These are phyloP conservation scores for Poicephalus meyeri DNA, from an alignment of 2,113 vertebrate genomes.

Conservation along the genomic window DNA sequence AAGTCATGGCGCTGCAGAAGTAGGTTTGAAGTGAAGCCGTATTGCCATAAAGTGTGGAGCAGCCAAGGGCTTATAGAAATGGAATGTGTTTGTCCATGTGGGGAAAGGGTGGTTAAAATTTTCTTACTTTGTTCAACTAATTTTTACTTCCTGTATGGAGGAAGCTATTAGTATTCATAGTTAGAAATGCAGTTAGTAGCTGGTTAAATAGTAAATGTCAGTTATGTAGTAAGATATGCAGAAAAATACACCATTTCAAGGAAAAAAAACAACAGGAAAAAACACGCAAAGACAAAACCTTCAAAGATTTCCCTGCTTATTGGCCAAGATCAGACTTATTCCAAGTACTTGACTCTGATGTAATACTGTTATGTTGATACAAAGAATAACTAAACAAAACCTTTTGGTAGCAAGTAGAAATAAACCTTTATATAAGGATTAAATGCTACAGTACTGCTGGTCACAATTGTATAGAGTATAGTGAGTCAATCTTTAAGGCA, in stretches of 20 bases:
- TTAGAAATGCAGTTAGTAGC: background rate
- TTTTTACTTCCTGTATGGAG: background rate
- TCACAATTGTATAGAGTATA: background rate
- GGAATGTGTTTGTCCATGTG: background rate
- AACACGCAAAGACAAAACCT: background rate
- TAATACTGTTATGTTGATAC: background rate
- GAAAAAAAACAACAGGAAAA: background rate
- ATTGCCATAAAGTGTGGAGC: accelerated
- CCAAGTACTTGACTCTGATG: background rate
- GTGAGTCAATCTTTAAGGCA: background rate
- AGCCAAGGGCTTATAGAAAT: background rate
- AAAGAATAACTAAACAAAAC: background rate
- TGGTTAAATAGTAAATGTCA: background rate
- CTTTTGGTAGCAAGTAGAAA: background rate
- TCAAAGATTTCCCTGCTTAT: background rate
- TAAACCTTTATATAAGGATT: background rate
- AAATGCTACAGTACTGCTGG: background rate
- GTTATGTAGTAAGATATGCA: background rate
- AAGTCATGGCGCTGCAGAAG: background rate
- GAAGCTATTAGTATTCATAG: background rate
- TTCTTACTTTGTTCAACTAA: background rate
- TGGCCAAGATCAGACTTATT: background rate
- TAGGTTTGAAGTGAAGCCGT: background rate
- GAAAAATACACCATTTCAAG: accelerated
- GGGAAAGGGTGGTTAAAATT: background rate